These are phyloP conservation scores for Limonius californicus DNA, from an alignment of 1,140 invertebrate genomes.

Conservation along the genomic window DNA sequence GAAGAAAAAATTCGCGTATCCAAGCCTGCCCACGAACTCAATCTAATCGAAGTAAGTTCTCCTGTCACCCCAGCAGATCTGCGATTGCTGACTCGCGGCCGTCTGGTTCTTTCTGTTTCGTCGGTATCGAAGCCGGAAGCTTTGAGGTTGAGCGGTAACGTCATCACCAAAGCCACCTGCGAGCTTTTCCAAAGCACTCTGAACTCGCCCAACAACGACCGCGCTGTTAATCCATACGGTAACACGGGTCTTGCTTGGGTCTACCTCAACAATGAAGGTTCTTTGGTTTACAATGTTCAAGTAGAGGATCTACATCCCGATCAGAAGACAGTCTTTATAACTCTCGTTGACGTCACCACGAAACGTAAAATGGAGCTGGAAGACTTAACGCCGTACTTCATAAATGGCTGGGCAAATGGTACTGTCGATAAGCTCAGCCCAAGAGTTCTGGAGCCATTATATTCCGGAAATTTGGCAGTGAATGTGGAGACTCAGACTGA, in stretches of 20 bases:
- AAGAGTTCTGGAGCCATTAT: conserved; percentile 71
- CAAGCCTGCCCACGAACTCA: conserved; percentile 71
- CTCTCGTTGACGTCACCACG: conserved; percentile 64
- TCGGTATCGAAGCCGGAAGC: conserved; percentile 59
- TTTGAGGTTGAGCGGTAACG: conserved; percentile 59
- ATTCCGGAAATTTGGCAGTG: conserved; percentile 71
- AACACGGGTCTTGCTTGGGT: conserved; percentile 68
- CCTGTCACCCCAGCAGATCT: conserved; percentile 68
- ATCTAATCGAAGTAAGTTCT: conserved; percentile 68
- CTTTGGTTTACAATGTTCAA: conserved; percentile 69
- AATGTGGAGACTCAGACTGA: conserved; percentile 62
- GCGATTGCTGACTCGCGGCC: conserved; percentile 65
- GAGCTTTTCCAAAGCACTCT: conserved; percentile 75
- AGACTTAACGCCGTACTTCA: conserved; percentile 59
- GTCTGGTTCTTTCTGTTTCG: conserved; percentile 62
- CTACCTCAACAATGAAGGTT: conserved; percentile 71
- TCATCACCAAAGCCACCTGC: conserved; percentile 69
- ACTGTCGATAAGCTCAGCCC: conserved; percentile 62
- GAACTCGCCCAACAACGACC: conserved; percentile 48
- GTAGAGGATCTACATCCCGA: conserved; percentile 48
- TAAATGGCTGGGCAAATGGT: conserved; percentile 62
- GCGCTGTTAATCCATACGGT: conserved; percentile 45
- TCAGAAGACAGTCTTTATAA: conserved; percentile 59
- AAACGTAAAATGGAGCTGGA: conserved; percentile 67
- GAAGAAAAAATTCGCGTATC: conserved; percentile 58